A percentile compares a stretch with the other conserved stretches of the same genome.
Conservation (phyloP, 2,888 invertebrate genomes). For the Luperina nickerlii region DNA sequence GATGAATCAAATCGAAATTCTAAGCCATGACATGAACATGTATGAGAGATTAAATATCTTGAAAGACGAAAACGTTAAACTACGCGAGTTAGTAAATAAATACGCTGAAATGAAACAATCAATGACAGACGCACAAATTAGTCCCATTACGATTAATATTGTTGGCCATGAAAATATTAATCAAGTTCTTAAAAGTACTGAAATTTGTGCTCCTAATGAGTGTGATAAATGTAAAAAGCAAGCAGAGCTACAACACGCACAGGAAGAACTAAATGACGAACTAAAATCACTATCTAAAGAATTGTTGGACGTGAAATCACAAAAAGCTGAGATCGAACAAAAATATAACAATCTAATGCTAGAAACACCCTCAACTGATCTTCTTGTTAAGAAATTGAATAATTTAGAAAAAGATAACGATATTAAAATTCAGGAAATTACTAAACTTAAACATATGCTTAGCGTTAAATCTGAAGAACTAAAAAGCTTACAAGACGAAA, state of each 20-base stretch:
- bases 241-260: constrained; percentile 52
- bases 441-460: constrained; percentile 71
- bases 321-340: constrained; percentile 75
- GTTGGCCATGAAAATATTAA: constrained; percentile 23
- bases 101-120: constrained; percentile 54
- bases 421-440: constrained; percentile 73
- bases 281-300: constrained; percentile 70
- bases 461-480: constrained; percentile 73
- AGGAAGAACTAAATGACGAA: constrained; percentile 66
- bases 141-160: constrained; percentile 69
- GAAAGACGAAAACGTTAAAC: constrained; percentile 75
- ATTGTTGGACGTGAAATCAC: constrained; percentile 67
- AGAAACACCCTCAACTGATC: constrained; percentile 77
- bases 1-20: constrained; percentile 65
- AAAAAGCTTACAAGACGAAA: constrained; percentile 86
- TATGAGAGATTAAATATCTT: constrained; percentile 70
- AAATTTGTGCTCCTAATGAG: constrained; percentile 11
- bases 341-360: constrained; percentile 78
- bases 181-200: constrained; percentile 1
- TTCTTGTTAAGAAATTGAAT: constrained; percentile 75
- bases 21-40: constrained; percentile 69
- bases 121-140: constrained; percentile 69
- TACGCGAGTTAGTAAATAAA: constrained; percentile 72
- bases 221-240: constrained; percentile 68
- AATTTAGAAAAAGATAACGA: constrained; percentile 76